These are phyloP conservation scores for Tetramorium alpestre DNA, from an alignment of 1,140 invertebrate species.

Conservation along the genomic window DNA sequence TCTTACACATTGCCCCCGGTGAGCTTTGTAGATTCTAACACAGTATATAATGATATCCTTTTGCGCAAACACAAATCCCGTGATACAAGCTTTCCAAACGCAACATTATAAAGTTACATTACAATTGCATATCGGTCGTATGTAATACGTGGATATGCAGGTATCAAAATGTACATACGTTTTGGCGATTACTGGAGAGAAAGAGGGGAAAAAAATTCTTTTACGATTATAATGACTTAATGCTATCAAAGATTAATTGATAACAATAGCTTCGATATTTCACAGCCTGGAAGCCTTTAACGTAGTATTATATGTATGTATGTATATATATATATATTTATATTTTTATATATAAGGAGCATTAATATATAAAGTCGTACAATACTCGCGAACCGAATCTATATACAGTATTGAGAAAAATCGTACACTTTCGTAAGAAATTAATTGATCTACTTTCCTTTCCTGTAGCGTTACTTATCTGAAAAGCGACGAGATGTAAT, in stretches of 20 bases:
- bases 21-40: constrained; percentile 70
- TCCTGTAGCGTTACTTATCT: constrained; percentile 30
- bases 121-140: constrained; percentile 7
- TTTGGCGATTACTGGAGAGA: constrained; percentile 48
- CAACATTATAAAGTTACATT: constrained; percentile 70
- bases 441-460: constrained; percentile 59
- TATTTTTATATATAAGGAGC: constrained; percentile 50
- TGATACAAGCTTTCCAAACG: constrained; percentile 77
- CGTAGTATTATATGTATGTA: constrained; percentile 49
- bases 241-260: constrained; percentile 62
- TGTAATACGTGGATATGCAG: background rate
- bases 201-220: constrained; percentile 27
- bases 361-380: constrained; percentile 58
- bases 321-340: constrained; percentile 26
- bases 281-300: constrained; percentile 75
- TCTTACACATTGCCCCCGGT: constrained; percentile 68
- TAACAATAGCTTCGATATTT: constrained; percentile 72
- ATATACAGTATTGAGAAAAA: constrained; percentile 68
- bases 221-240: constrained; percentile 56
- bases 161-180: constrained; percentile 50
- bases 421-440: constrained; percentile 41
- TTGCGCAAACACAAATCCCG: constrained; percentile 16
- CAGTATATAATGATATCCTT: constrained; percentile 44
- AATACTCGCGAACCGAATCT: constrained; percentile 64
- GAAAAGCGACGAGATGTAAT: constrained; percentile 39